phyloP scores from a whole-genome alignment of 1,140 invertebrate genomes.

The Nomia melanderi region DNA sequence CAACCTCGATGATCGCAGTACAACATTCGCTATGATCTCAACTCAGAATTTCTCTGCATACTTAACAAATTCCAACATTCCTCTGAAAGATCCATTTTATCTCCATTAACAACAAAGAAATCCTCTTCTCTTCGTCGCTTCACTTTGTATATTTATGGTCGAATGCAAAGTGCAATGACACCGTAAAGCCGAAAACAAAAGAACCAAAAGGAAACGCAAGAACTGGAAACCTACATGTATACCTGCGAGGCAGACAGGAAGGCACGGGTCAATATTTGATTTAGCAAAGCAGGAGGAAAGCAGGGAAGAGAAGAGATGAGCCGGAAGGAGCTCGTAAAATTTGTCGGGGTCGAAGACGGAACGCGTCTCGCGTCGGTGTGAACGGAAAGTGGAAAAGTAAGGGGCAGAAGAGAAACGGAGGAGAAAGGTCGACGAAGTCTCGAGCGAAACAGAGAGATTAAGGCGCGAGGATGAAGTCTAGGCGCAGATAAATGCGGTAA shows the following conservation, averaged over 20 bases:
- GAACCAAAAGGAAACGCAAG: background rate
- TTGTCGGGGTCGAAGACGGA: constrained; percentile 42
- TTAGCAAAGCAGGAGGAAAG: background rate
- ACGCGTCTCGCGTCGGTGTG: constrained; percentile 22
- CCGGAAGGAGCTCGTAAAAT: constrained; percentile 46
- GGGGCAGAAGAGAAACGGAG: background rate
- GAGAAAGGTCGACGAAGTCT: constrained; percentile 29
- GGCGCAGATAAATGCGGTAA: constrained; percentile 67
- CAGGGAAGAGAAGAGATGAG: constrained; percentile 6
- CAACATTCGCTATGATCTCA: no score
- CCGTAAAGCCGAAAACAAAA: background rate
- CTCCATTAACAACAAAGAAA: no score
- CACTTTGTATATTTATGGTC: no score
- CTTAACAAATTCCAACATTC: no score
- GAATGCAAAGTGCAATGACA: no score
- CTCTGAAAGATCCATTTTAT: no score
- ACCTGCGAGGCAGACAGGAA: background rate
- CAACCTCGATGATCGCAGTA: no score
- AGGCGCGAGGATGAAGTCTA: constrained; percentile 16
- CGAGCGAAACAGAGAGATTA: constrained; percentile 23
- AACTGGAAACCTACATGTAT: background rate
- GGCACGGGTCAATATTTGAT: constrained; percentile 9
- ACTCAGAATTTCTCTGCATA: no score
- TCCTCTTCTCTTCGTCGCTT: no score
- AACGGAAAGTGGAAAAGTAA: background rate